Evolutionary conservation across 1,140 invertebrate species (phyloP).

Genomic region (Acarapis woodi): DNA sequence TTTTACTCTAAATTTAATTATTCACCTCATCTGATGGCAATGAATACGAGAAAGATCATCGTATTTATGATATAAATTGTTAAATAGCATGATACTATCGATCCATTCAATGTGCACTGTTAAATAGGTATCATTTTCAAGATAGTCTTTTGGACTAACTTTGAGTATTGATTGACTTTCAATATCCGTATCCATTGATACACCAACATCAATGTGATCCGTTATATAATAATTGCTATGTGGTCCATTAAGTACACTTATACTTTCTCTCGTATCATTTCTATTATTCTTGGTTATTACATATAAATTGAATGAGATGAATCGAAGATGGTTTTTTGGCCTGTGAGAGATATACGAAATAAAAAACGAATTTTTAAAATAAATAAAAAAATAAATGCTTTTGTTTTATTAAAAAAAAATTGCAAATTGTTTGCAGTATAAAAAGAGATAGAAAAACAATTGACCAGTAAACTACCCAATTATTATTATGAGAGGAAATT

Average conservation of each 20-base stretch:
- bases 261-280: constrained; percentile 13
- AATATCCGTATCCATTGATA: constrained; percentile 51
- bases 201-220: constrained; percentile 44
- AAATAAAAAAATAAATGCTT: too few relatives aligned
- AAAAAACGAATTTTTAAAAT: too few relatives aligned
- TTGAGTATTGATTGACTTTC: constrained; percentile 36
- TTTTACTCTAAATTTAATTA: background rate
- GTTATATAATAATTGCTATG: constrained; percentile 57
- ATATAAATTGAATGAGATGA: constrained; percentile 48
- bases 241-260: constrained; percentile 35
- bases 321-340: constrained; percentile 42
- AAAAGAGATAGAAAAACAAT: too few relatives aligned
- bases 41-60: constrained; percentile 53
- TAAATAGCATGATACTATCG: constrained; percentile 49
- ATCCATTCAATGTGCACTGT: constrained; percentile 55
- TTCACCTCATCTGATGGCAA: constrained; percentile 55
- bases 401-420: too few relatives aligned
- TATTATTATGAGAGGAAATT: too few relatives aligned
- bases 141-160: constrained; percentile 18
- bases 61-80: constrained; percentile 55
- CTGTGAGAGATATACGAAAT: too few relatives aligned
- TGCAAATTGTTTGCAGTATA: too few relatives aligned
- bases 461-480: too few relatives aligned
- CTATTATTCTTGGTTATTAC: constrained; percentile 21
- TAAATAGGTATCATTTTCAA: constrained; percentile 42